Evolutionary conservation across 2,888 invertebrate species (phyloP).

Genomic region (Heliconius cydno): DNA sequence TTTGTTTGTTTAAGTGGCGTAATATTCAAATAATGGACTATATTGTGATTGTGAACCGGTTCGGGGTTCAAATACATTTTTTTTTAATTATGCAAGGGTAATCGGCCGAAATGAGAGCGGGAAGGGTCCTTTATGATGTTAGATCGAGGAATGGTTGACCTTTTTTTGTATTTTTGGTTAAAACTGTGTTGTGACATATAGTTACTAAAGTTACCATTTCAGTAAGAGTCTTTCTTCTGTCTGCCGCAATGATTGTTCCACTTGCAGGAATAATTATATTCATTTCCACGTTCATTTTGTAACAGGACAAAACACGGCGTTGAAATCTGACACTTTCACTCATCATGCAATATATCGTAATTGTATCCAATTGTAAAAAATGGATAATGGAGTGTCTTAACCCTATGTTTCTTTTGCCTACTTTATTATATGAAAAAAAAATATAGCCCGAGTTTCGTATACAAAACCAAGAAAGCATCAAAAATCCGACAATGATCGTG

Average conservation of each 20-base stretch:
- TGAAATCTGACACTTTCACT: background rate
- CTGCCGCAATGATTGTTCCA: too few species aligned
- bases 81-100: conserved; percentile 39
- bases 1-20: conserved; percentile 64
- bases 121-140: background rate
- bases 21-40: conserved; percentile 67
- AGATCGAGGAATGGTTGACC: background rate
- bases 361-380: background rate
- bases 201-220: background rate
- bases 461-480: background rate
- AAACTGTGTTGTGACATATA: background rate
- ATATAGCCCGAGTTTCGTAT: background rate
- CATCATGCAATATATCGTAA: background rate
- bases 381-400: background rate
- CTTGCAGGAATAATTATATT: background rate
- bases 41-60: conserved; percentile 48
- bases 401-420: background rate
- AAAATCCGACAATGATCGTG: conserved; percentile 16
- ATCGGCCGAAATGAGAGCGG: conserved; percentile 46
- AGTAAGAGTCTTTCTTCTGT: too few species aligned
- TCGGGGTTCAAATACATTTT: conserved; percentile 35
- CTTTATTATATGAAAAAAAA: background rate
- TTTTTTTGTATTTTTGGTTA: conserved; percentile 5
- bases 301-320: background rate
- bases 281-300: background rate